Percentiles rank a stretch among this genome's conserved stretches.
These are phyloP conservation scores for Siphonodentalium dalli DNA, from an alignment of 2,888 invertebrate species.

Conservation along the genomic window DNA sequence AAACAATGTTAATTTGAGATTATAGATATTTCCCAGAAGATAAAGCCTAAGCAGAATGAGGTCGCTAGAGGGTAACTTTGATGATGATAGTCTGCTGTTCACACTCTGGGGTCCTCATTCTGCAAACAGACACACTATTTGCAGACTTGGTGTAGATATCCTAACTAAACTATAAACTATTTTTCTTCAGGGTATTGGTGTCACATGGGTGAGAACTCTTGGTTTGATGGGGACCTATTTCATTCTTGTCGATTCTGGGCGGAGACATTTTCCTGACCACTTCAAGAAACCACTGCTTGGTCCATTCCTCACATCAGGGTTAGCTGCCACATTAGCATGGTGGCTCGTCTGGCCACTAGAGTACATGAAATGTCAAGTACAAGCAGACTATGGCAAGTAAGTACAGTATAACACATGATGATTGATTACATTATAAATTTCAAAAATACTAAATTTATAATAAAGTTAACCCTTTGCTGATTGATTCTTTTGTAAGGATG, in stretches of 20 bases:
- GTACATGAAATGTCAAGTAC: conserved; percentile 63
- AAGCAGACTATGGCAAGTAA: conserved; percentile 58
- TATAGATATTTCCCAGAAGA: neutral
- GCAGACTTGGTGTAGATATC: neutral
- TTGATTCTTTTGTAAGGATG: too few relatives aligned
- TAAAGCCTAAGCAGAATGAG: neutral
- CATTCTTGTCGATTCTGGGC: conserved; percentile 56
- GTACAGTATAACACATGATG: conserved; percentile 12
- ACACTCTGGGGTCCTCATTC: neutral
- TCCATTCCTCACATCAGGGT: conserved; percentile 58
- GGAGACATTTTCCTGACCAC: conserved; percentile 58
- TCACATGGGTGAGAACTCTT: conserved; percentile 58
- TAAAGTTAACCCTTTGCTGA: too few relatives aligned
- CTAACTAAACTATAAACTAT: too few relatives aligned
- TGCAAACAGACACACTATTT: neutral
- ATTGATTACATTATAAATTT: neutral
- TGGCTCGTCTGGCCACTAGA: conserved; percentile 64
- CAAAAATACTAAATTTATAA: neutral
- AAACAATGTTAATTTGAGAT: too few relatives aligned
- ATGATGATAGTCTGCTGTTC: neutral
- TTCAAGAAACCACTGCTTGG: conserved; percentile 56
- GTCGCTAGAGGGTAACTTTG: neutral
- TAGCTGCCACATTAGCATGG: conserved; percentile 61
- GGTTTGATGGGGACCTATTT: conserved; percentile 61
- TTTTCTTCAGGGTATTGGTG: conserved; percentile 55